Evolutionary conservation across 2,888 invertebrate species (phyloP).

Genomic region (Nesidiocoris tenuis): DNA sequence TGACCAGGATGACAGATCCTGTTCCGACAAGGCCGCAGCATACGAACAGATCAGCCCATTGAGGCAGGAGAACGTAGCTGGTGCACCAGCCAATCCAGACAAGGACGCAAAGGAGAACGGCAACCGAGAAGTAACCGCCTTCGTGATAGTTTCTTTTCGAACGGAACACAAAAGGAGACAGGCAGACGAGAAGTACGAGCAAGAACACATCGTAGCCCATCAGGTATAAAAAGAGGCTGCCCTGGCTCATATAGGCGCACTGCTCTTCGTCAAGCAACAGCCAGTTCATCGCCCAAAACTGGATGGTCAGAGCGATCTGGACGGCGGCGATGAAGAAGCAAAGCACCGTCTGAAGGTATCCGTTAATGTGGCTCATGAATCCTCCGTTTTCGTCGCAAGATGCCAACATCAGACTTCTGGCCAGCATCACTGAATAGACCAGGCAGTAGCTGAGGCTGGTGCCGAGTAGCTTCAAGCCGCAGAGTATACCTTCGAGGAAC

Average conservation of each 20-base stretch:
- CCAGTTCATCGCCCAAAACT: constrained; percentile 54
- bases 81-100: constrained; percentile 65
- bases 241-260: constrained; percentile 58
- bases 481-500: constrained; percentile 54
- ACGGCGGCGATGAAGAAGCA: constrained; percentile 65
- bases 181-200: constrained; percentile 59
- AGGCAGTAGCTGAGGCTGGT: constrained; percentile 64
- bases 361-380: constrained; percentile 69
- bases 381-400: constrained; percentile 66
- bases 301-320: constrained; percentile 56
- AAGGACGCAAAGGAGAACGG: constrained; percentile 59
- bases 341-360: constrained; percentile 66
- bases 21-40: constrained; percentile 64
- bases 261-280: constrained; percentile 58
- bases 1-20: constrained; percentile 63
- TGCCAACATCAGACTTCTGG: constrained; percentile 65
- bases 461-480: constrained; percentile 61
- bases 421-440: constrained; percentile 65
- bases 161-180: constrained; percentile 64
- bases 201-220: constrained; percentile 65
- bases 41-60: constrained; percentile 59
- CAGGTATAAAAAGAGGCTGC: constrained; percentile 58
- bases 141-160: constrained; percentile 69
- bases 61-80: constrained; percentile 56
- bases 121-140: constrained; percentile 59